These are phyloP conservation scores for Stenichneumon culpator DNA, from an alignment of 2,888 invertebrate species.

Conservation along the genomic window DNA sequence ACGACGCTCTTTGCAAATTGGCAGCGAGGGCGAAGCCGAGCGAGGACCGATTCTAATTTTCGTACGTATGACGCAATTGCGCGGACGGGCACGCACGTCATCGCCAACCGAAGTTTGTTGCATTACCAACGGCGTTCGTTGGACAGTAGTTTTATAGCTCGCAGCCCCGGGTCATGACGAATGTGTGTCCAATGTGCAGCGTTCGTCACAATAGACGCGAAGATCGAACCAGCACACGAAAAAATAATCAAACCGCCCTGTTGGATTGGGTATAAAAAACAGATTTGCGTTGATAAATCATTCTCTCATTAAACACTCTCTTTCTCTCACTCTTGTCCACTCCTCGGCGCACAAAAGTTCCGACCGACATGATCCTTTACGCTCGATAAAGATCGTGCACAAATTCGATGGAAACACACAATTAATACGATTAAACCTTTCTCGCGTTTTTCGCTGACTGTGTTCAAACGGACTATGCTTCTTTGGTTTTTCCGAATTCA, in stretches of 20 bases:
- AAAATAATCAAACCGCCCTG: not conserved
- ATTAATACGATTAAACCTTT: conserved; percentile 42
- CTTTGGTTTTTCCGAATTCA: conserved; percentile 68
- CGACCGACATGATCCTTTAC: not conserved
- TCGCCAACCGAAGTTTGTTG: conserved; percentile 31
- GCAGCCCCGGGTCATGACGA: conserved; percentile 25
- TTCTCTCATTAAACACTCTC: conserved; percentile 43
- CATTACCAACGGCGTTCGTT: conserved; percentile 21
- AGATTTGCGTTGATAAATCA: conserved; percentile 33
- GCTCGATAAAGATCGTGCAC: not conserved
- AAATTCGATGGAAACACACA: conserved; percentile 24
- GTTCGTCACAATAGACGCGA: conserved; percentile 14
- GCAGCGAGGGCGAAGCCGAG: conserved; percentile 35
- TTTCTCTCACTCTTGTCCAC: conserved; percentile 20
- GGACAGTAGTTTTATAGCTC: conserved; percentile 41
- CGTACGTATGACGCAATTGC: conserved; percentile 28
- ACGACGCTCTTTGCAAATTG: conserved; percentile 10
- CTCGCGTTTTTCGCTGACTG: conserved; percentile 39
- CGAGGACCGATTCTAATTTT: conserved; percentile 25
- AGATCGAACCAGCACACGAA: not conserved
- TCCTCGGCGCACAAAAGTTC: not conserved
- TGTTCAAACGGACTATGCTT: conserved; percentile 64
- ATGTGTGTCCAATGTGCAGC: conserved; percentile 23
- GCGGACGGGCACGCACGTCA: conserved; percentile 32
- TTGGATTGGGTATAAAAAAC: conserved; percentile 27